phyloP scores from a whole-genome alignment of 2,888 invertebrate genomes.

The Macrosoma leucophasiata region DNA sequence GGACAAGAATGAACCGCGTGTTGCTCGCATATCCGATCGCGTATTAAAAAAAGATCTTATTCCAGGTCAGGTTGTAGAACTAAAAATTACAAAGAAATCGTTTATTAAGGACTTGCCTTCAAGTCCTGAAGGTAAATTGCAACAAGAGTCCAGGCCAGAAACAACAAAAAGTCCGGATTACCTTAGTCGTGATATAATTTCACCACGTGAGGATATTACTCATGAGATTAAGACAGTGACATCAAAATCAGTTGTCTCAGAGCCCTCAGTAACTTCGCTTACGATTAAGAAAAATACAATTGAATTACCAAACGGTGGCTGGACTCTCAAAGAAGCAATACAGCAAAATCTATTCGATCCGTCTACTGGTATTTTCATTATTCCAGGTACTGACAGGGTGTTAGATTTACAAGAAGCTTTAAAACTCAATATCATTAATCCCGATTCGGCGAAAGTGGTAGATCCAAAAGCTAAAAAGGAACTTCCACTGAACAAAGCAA shows the following conservation, averaged over 20 bases:
- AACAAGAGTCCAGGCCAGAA: conserved; percentile 71
- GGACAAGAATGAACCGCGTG: conserved; percentile 69
- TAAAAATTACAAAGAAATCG: conserved; percentile 71
- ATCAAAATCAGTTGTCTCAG: conserved; percentile 56
- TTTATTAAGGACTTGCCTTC: conserved; percentile 63
- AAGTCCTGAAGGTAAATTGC: conserved; percentile 66
- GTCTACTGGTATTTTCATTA: conserved; percentile 86
- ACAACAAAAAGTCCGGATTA: conserved; percentile 76
- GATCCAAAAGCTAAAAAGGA: conserved; percentile 84
- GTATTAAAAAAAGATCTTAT: conserved; percentile 52
- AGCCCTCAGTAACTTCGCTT: conserved; percentile 64
- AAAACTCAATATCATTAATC: conserved; percentile 88
- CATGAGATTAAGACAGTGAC: conserved; percentile 58
- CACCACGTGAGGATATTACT: conserved; percentile 38
- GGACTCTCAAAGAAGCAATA: conserved; percentile 89
- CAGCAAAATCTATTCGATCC: conserved; percentile 89
- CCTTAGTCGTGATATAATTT: conserved; percentile 36
- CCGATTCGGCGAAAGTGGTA: conserved; percentile 86
- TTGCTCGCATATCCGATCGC: conserved; percentile 57
- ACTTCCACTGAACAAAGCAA: conserved; percentile 80
- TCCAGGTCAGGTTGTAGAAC: conserved; percentile 67
- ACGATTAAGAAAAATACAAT: conserved; percentile 81
- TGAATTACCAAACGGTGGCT: conserved; percentile 89
- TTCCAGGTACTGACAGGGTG: conserved; percentile 89
- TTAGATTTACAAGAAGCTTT: conserved; percentile 92